Evolutionary conservation across 2,113 vertebrate genomes (phyloP).

Genomic region (Eretmochelys imbricata): DNA sequence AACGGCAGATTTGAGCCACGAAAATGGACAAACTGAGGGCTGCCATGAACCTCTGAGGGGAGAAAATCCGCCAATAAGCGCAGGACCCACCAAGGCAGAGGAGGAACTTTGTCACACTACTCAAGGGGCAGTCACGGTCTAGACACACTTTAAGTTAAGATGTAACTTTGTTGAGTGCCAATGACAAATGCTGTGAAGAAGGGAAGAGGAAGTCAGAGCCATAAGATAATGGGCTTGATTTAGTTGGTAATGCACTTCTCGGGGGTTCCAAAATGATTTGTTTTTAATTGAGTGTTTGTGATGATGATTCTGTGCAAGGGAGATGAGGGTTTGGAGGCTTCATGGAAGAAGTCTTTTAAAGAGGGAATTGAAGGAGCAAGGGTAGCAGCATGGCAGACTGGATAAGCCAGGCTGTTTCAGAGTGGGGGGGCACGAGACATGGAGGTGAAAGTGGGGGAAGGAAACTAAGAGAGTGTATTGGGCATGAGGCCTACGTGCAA

Average conservation of each 20-base stretch:
- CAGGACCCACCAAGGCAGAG: too few relatives aligned
- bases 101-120: too few relatives aligned
- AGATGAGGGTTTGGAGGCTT: not conserved
- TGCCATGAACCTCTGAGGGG: too few relatives aligned
- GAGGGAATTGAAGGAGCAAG: not conserved
- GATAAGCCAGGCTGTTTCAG: not conserved
- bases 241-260: not conserved
- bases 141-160: not conserved
- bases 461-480: not conserved
- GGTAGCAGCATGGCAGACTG: not conserved
- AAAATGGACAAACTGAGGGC: too few relatives aligned
- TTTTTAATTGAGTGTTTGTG: not conserved
- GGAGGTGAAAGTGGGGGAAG: not conserved
- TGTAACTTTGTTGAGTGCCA: not conserved
- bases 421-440: accelerated
- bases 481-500: not conserved
- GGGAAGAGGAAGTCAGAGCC: not conserved
- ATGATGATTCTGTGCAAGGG: not conserved
- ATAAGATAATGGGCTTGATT: not conserved
- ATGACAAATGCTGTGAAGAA: not conserved
- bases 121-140: too few relatives aligned
- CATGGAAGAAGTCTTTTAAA: not conserved
- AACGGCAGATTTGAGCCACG: too few relatives aligned
- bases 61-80: too few relatives aligned
- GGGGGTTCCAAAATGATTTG: not conserved